These are phyloP conservation scores for Drosophila sp. DNA, from an alignment of 1,140 invertebrate species.

Conservation along the genomic window DNA sequence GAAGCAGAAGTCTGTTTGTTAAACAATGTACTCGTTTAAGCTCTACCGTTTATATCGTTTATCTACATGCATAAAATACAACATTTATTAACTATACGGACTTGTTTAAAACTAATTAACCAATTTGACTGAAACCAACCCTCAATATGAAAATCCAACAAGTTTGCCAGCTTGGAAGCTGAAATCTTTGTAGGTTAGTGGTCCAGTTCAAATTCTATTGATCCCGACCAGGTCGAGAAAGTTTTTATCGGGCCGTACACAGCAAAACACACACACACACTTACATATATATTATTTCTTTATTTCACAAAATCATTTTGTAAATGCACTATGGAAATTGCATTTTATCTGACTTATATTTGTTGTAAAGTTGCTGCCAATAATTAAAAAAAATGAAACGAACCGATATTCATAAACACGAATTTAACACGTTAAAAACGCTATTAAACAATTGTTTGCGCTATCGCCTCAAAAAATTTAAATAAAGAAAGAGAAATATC, in stretches of 20 bases:
- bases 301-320: neutral
- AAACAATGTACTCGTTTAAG: constrained; percentile 80
- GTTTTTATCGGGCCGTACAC: constrained; percentile 2
- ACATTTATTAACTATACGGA: constrained; percentile 45
- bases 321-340: constrained; percentile 14
- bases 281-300: constrained; percentile 2
- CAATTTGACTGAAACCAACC: constrained; percentile 43
- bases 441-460: constrained; percentile 49
- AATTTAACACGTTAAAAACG: constrained; percentile 77
- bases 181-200: constrained; percentile 34
- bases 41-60: constrained; percentile 78
- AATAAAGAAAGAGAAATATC: no score
- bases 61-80: constrained; percentile 74
- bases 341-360: constrained; percentile 51
- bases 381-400: constrained; percentile 22
- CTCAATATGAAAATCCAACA: constrained; percentile 12
- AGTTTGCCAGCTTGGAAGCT: neutral
- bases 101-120: constrained; percentile 48
- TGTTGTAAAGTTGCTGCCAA: constrained; percentile 42
- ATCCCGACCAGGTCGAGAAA: constrained; percentile 13
- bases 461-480: constrained; percentile 12
- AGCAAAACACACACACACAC: constrained; percentile 1
- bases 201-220: constrained; percentile 25
- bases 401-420: constrained; percentile 53
- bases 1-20: constrained; percentile 79